These are phyloP conservation scores for Monopterus albus DNA, from an alignment of 2,113 vertebrate species.

Conservation along the genomic window DNA sequence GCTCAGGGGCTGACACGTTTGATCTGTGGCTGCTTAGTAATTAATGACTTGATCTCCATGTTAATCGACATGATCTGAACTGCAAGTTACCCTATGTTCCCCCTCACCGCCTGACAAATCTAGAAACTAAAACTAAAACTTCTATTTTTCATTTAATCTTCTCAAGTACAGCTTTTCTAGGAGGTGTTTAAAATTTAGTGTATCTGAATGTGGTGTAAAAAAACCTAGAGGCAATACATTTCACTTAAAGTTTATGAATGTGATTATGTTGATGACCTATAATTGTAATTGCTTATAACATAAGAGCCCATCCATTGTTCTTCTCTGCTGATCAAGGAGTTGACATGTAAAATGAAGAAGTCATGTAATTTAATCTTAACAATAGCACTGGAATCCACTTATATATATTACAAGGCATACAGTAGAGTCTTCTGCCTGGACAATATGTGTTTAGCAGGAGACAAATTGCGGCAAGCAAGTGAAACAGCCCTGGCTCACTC, in stretches of 20 bases:
- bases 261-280: constrained; percentile 29
- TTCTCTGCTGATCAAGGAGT: background rate
- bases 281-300: constrained; percentile 16
- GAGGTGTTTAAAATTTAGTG: constrained; percentile 25
- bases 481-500: background rate
- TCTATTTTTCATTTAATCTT: constrained; percentile 41
- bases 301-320: background rate
- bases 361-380: background rate
- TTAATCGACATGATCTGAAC: background rate
- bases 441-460: constrained; percentile 2
- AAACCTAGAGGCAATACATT: constrained; percentile 2
- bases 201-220: constrained; percentile 34
- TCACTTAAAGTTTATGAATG: constrained; percentile 3
- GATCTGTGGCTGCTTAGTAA: constrained; percentile 1
- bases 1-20: constrained; percentile 1
- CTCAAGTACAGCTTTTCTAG: constrained; percentile 28
- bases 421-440: background rate
- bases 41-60: background rate
- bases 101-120: background rate
- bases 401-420: background rate
- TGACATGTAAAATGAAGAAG: background rate
- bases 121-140: constrained; percentile 33
- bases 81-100: background rate
- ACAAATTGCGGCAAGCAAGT: constrained; percentile 9
- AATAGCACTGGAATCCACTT: background rate